Evolutionary conservation across 30 jellyfish, hydroid and myxozoan species (phyloP).

Genomic region (Sanderia malayensis): DNA sequence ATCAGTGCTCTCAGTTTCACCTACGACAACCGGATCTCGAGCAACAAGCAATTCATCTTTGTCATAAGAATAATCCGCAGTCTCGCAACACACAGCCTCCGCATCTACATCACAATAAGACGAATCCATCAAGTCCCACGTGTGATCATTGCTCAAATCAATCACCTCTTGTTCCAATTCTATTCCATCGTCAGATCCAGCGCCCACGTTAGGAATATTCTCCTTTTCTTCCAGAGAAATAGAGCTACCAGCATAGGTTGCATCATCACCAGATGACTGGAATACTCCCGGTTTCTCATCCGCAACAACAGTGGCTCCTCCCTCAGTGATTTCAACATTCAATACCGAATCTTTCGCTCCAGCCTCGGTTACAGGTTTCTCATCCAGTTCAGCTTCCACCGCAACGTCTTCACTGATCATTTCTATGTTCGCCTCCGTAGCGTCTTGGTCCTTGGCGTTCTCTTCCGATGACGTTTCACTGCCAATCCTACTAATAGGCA

Average conservation of each 20-base stretch:
- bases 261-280: not conserved
- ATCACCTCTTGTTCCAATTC: not conserved
- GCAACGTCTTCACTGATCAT: not conserved
- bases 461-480: not conserved
- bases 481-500: too few species aligned
- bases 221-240: constrained; percentile 2
- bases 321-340: not conserved
- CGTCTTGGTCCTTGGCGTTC: not conserved
- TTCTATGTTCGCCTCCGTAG: not conserved
- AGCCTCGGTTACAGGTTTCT: constrained; percentile 25
- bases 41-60: not conserved
- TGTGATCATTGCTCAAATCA: constrained; percentile 1
- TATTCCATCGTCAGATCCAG: not conserved
- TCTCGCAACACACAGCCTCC: too few species aligned
- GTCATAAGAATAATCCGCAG: not conserved
- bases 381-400: constrained; percentile 5
- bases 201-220: not conserved
- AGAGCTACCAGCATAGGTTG: not conserved
- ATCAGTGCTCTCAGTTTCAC: not conserved
- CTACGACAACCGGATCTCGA: not conserved
- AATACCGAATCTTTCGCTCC: not conserved
- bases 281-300: not conserved
- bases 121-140: constrained; percentile 1
- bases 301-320: constrained; percentile 4
- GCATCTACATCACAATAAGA: constrained; percentile 1